Percentiles rank a stretch among this genome's conserved stretches.
These are phyloP conservation scores for Thryonomys swinderianus DNA, from an alignment of 2,113 vertebrate species.

Conservation along the genomic window DNA sequence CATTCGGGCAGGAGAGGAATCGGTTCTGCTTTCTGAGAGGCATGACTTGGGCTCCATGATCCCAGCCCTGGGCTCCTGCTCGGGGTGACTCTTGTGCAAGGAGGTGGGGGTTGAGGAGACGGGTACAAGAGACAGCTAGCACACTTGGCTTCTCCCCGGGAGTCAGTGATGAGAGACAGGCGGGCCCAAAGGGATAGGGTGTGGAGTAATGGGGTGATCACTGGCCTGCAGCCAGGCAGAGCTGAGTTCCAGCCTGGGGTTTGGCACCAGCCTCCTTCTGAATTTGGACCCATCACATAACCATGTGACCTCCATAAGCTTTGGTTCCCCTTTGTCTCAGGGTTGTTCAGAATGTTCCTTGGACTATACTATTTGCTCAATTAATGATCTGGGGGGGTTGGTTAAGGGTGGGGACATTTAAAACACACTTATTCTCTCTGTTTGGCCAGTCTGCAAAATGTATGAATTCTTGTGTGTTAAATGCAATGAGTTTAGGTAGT, in stretches of 20 bases:
- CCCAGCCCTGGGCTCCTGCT: neutral
- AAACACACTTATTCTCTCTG: neutral
- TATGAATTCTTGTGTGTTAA: neutral
- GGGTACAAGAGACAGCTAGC: neutral
- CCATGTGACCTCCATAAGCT: neutral
- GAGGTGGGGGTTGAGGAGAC: neutral
- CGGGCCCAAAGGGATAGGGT: accelerated
- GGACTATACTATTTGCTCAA: neutral
- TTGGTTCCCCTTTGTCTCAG: neutral
- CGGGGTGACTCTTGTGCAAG: constrained; percentile 44
- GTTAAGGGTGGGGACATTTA: neutral
- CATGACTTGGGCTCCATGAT: neutral
- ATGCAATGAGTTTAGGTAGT: neutral
- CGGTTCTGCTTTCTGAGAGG: constrained; percentile 69
- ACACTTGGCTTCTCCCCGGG: accelerated
- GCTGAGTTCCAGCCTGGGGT: neutral
- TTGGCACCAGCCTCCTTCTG: neutral
- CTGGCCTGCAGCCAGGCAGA: neutral
- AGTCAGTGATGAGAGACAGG: neutral
- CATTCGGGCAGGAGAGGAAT: neutral
- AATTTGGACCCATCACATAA: neutral
- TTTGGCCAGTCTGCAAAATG: neutral
- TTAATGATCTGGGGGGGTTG: neutral
- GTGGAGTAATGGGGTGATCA: neutral
- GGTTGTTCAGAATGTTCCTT: neutral